Evolutionary conservation across 2,113 vertebrate genomes (phyloP), one percentile per base, ranked within the genome.

Genomic region (Vireo altiloquus): DNA sequence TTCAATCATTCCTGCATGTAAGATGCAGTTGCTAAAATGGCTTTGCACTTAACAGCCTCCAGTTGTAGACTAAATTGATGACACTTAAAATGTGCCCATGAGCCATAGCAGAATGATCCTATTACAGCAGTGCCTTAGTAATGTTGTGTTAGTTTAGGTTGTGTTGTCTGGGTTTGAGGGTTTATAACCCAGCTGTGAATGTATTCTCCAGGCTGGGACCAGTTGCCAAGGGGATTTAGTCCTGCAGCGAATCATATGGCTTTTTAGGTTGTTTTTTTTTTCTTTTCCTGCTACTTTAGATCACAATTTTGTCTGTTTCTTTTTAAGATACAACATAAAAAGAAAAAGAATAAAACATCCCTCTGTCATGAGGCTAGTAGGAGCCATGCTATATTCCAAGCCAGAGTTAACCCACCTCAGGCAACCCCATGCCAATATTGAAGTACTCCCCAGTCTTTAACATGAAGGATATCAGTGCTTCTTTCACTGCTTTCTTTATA

Each of bases 61-160:
- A 95, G 90, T 83, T 83, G 64, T 64, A 92, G 85, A 80, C 82
- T 86, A 90, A 94, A 97, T 74, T 89, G 92, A 97, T 93, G 80
- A 88, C 87, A 92, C 93, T 90, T 92, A 94, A 94, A 87, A 95
- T 31, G 54, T 83, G 92, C 79, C 92, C 85, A 93, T 63, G 60
- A 96, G 92, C 78, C 90, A 82, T 61, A 77, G 75, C 47, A 92
- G 85, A 92, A 95, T 56, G 90, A 88, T 93, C 87, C 40, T 84
- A 90, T 94, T 96, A 94, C 72, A 70, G 25, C 56, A 78, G 10
- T 71, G 82, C 56, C 68, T 92, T 78, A 74, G 68, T 71, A 81
- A 91, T 30, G 22, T 63, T 86, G 59, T 80, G 56, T 92, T 96
- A 94, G 84, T 97, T 95, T 93, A 95, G 78, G 75, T 50, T 92